Percentiles rank a stretch among this genome's conserved stretches.
These are phyloP conservation scores for Hypomecis punctinalis DNA, from an alignment of 2,888 invertebrate species.

Conservation along the genomic window DNA sequence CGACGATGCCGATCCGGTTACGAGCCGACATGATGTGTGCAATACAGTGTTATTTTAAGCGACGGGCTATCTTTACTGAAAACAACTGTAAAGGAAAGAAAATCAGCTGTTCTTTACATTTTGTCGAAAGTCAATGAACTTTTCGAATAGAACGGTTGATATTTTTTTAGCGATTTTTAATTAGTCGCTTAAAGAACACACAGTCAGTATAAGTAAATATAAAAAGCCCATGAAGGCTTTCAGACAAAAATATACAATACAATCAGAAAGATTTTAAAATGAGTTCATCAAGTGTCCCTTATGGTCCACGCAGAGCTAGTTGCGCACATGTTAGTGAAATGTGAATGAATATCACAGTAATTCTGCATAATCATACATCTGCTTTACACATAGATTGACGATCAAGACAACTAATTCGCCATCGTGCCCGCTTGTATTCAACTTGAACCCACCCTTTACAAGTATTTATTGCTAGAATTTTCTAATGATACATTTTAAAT, in stretches of 20 bases:
- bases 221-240: background rate
- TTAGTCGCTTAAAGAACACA: no score
- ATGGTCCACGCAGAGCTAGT: constrained; percentile 66
- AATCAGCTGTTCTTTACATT: no score
- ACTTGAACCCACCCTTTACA: constrained; percentile 13
- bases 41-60: no score
- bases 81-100: no score
- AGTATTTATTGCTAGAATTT: constrained; percentile 15
- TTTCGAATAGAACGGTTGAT: no score
- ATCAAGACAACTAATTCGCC: constrained; percentile 60
- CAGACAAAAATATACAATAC: background rate
- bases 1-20: no score
- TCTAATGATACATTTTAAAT: constrained; percentile 18
- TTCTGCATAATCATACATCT: constrained; percentile 61
- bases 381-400: constrained; percentile 54
- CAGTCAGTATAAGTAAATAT: no score
- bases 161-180: no score
- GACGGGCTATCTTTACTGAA: no score
- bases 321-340: constrained; percentile 60
- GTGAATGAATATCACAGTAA: constrained; percentile 80
- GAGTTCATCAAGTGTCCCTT: background rate
- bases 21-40: no score
- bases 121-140: no score
- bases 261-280: background rate
- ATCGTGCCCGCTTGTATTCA: constrained; percentile 25